phyloP scores from a whole-genome alignment of 1,140 invertebrate species.

The Phymastichus coffea region DNA sequence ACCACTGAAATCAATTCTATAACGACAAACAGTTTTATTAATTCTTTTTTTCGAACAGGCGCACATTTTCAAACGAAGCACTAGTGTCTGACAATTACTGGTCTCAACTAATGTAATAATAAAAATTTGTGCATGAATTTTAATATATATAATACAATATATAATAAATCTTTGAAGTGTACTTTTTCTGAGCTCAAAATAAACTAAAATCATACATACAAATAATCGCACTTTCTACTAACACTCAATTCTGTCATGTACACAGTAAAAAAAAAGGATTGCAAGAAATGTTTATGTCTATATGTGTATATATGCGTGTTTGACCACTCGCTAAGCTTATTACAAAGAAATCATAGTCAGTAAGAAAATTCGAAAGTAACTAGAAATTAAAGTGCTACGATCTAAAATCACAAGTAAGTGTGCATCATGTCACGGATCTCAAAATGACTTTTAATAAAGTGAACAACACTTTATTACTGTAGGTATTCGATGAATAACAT shows the following conservation, averaged over 20 bases:
- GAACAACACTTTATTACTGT: constrained; percentile 3
- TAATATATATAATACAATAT: background rate
- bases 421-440: background rate
- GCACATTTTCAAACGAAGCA: background rate
- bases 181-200: constrained; percentile 15
- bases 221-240: background rate
- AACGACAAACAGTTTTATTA: background rate
- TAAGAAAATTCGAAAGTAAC: constrained; percentile 6
- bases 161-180: background rate
- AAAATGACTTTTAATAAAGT: constrained; percentile 16
- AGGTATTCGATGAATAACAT: too few species aligned
- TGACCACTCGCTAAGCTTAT: background rate
- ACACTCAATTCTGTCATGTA: background rate
- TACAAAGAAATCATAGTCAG: constrained; percentile 5
- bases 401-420: constrained; percentile 24
- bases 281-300: background rate
- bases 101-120: background rate
- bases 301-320: background rate
- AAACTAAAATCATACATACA: constrained; percentile 14
- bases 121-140: constrained; percentile 5
- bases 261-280: constrained; percentile 19
- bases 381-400: constrained; percentile 17
- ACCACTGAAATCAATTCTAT: constrained; percentile 5
- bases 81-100: background rate
- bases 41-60: background rate